Percentiles rank a stretch among this genome's conserved stretches.
Evolutionary conservation across 2,888 invertebrate genomes (phyloP).

Genomic region (Phyto melanocephala): DNA sequence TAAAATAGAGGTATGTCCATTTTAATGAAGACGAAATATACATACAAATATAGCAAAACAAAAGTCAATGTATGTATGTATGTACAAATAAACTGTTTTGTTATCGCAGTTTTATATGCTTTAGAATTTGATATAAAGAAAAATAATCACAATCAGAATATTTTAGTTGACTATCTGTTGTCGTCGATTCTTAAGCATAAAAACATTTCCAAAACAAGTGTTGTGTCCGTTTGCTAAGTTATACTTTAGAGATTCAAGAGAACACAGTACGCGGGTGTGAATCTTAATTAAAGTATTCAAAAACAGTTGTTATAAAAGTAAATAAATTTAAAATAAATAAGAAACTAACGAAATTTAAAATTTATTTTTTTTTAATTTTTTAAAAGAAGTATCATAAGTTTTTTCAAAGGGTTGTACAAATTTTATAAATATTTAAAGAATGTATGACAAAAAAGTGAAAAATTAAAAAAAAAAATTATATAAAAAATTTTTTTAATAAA

Average conservation of each 20-base stretch:
- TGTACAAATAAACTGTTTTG: too few relatives aligned
- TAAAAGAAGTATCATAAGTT: too few relatives aligned
- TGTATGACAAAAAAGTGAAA: too few relatives aligned
- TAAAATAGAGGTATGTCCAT: constrained; percentile 28
- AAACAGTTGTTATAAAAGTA: not conserved
- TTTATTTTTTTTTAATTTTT: too few relatives aligned
- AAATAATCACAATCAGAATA: constrained; percentile 75
- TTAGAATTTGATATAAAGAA: constrained; percentile 65
- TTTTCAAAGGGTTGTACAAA: too few relatives aligned
- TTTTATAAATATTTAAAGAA: too few relatives aligned
- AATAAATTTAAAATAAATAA: not conserved
- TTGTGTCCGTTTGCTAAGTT: constrained; percentile 2
- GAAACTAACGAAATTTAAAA: too few relatives aligned
- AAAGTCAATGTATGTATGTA: not conserved
- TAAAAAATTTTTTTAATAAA: too few relatives aligned
- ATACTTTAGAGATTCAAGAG: not conserved
- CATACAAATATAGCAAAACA: not conserved
- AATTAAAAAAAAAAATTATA: too few relatives aligned
- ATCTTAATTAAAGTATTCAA: not conserved
- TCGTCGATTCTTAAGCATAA: constrained; percentile 70
- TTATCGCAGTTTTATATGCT: not conserved
- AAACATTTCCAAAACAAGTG: not conserved
- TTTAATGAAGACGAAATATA: not conserved
- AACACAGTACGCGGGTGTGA: not conserved
- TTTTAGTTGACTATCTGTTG: constrained; percentile 70